Evolutionary conservation across 1,140 invertebrate species (phyloP), one percentile per base, ranked within the genome.

Genomic region (Orchestia grillus): DNA sequence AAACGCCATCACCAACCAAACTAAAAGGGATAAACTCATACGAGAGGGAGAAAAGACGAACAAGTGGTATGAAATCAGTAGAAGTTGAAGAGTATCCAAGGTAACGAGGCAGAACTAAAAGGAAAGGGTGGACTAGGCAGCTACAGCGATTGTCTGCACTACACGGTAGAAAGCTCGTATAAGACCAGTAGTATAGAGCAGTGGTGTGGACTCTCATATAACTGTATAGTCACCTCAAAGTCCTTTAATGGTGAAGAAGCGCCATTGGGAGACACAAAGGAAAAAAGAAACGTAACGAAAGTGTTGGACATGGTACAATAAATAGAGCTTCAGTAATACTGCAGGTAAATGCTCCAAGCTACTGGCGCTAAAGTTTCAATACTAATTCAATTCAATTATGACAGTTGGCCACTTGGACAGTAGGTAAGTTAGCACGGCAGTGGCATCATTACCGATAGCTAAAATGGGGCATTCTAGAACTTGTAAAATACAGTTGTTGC

Each of bases 191-290:
- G n/a, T 42, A 41, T n/a, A 94, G 92, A 40, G 92, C 92, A 94
- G 92, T 94, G 92, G 44, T 47, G 96, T 95, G 96, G 95, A 96
- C 96, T 96, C 96, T 95, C 96, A 96, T 95, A 95, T 96, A 95
- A 95, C 96, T 96, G 95, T 95, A 96, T 96, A 96, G 96, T 97
- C 97, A 97, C 97, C 97, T 97, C 97, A 97, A 97, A 97, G 97
- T 97, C 97, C 96, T 97, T 97, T 97, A 96, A 97, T 97, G 97
- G 97, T 96, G 96, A 96, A 96, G 96, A 96, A 96, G 96, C 96
- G 96, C 94, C 96, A 96, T 96, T 96, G 96, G 96, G 96, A 96
- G 96, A 97, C 96, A 97, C 96, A 96, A 96, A 96, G 97, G 97
- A 96, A 97, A 77, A 97, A 97, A 97, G 88, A 96, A 97, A 97